Base-by-base conservation (phyloP, 2,113 vertebrate species). In the Tricholaema leucomelas region DNA sequence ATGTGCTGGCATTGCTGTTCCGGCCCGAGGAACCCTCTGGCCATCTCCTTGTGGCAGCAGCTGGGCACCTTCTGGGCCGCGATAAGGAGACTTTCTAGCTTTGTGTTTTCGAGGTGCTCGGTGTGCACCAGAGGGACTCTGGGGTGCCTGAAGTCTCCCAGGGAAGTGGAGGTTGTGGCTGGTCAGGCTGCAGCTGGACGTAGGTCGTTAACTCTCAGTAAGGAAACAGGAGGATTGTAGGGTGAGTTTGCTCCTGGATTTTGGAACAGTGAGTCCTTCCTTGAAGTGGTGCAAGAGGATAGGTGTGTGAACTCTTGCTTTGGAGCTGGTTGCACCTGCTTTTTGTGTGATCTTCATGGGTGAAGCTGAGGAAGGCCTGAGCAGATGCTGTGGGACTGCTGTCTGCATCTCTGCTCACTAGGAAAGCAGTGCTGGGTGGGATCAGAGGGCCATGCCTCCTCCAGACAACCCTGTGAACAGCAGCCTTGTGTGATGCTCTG, bases 191-290 rank as follows among this genome's bases (percentile, higher is more conserved):
- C 20, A 44, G 6, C 4, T 3, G 54, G 5, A 15, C 40, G n/a
- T 8, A 2, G 8, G 42, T 56, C 1, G 1, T 52, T 76, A 40
- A 7, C 55, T 19, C 42, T 4, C 73, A 0, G 0, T 0, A 2
- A 1, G 2, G 67, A 19, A 85, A 15, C 44, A 5, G 23, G 38
- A 61, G n/a, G 23, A 35, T 4, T 31, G 84, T 15, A 1, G 55
- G 72, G 60, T 4, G 80, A 48, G 11, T 58, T 73, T 77, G 50
- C 30, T 65, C 33, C 59, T 0, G 35, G 15, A 63, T 65, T 66
- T 28, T 24, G 69, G 19, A 17, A 40, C 0, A 33, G 6, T 5
- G 8, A 48, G 35, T 61, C 60, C 46, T 64, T n/a, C 12, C 56
- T 66, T 1, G 1, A 66, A 88, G 36, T 55, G 44, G 50, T 55